Evolutionary conservation across 2,113 vertebrate genomes (phyloP), one percentile per base, ranked within the genome.

Genomic region (Carassius gibelio): DNA sequence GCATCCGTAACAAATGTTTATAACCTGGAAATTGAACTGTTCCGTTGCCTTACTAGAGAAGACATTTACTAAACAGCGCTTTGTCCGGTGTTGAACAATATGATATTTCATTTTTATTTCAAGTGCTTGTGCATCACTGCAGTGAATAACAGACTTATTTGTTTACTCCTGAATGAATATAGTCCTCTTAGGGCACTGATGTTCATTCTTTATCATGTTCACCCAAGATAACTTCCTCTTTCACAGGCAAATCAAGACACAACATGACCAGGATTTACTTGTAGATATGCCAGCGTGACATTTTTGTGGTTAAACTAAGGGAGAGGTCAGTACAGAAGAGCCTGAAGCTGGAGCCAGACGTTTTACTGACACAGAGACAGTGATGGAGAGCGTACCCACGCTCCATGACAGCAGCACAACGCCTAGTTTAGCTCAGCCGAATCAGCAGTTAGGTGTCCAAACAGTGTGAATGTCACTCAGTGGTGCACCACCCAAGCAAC

Each of bases 161-260:
- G 5, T 42, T 79, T 15, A 79, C 36, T 61, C 23, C 1, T 3
- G 14, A 26, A 57, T 34, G 2, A 55, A 34, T 9, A 23, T 6
- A 11, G 8, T 69, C 17, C 45, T 82, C 42, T 71, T 14, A 21
- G 48, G 34, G 50, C 79, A 57, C 48, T 23, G 50, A 26, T 26
- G 34, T 45, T 59, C 81, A 23, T 21, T 59, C 81, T 80, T 38
- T 50, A 45, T 79, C 55, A 30, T 57, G 75, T 59, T 87, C 45
- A 87, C 42, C 42, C 42, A 7, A 42, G 42, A 42, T 42, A 42
- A 42, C 71, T 69, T 75, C 23, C 64, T 50, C 81, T 75, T 85
- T 74, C 77, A 76, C 21, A 55, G 76, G 76, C 87, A 84, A 84
- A 84, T 76, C 68, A 86, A 86, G 61, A 84, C 81, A 15, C 79